A percentile compares a stretch with the other conserved stretches of the same genome.
These are phyloP conservation scores for Drosophila subquinaria DNA, from an alignment of 2,888 invertebrate species.

Conservation along the genomic window DNA sequence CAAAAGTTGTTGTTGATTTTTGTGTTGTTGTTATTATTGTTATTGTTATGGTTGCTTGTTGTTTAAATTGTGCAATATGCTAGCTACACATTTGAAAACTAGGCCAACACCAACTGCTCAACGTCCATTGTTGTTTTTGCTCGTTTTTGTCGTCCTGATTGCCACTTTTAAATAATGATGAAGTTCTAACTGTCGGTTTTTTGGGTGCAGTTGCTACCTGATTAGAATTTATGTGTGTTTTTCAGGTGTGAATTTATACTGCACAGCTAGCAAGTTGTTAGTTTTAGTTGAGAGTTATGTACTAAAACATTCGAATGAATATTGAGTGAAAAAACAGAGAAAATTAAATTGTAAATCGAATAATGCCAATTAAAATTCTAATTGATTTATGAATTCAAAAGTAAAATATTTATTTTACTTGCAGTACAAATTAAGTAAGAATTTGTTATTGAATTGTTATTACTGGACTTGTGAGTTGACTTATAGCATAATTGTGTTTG, in stretches of 20 bases:
- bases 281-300: constrained; percentile 2
- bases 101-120: constrained; percentile 68
- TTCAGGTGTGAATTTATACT: constrained; percentile 40
- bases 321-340: not conserved
- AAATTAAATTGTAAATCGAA: not conserved
- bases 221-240: constrained; percentile 7
- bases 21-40: constrained; percentile 23
- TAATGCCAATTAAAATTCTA: not conserved
- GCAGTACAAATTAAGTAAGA: not conserved
- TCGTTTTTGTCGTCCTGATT: constrained; percentile 5
- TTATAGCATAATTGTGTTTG: not conserved
- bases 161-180: constrained; percentile 72
- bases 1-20: constrained; percentile 23
- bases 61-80: constrained; percentile 49
- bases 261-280: constrained; percentile 2
- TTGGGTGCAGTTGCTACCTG: constrained; percentile 8
- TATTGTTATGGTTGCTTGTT: constrained; percentile 32
- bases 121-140: constrained; percentile 6
- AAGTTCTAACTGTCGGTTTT: constrained; percentile 45
- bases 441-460: not conserved
- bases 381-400: not conserved
- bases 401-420: not conserved
- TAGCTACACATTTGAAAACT: constrained; percentile 58
- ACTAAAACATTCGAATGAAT: constrained; percentile 1
- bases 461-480: not conserved